phyloP scores from a whole-genome alignment of 1,140 invertebrate genomes.

The Neodiprion virginianus region DNA sequence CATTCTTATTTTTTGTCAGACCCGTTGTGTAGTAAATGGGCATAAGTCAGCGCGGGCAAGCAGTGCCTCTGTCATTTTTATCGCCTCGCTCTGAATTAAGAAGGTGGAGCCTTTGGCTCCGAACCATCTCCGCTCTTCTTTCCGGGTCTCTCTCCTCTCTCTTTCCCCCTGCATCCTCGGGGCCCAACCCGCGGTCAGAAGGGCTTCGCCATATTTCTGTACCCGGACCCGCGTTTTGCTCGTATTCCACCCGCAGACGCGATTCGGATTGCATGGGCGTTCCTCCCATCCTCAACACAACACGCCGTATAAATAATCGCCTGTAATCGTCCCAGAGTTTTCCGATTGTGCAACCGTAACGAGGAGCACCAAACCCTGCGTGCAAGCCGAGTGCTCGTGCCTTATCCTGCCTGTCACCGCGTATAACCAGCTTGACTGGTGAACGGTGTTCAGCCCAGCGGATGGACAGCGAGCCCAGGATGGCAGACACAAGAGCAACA shows the following conservation, averaged over 20 bases:
- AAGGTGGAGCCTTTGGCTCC: conserved; percentile 56
- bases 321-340: neutral
- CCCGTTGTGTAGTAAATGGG: conserved; percentile 60
- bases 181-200: neutral
- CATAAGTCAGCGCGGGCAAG: conserved; percentile 59
- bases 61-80: conserved; percentile 63
- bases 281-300: too few species aligned
- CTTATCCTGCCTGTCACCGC: too few species aligned
- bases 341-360: too few species aligned
- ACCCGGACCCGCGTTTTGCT: neutral
- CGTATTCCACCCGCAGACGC: conserved; percentile 26
- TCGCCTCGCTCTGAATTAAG: conserved; percentile 61
- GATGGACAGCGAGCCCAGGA: conserved; percentile 21
- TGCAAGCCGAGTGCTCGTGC: too few species aligned
- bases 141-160: conserved; percentile 28
- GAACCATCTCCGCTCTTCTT: neutral
- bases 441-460: too few species aligned
- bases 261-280: too few species aligned
- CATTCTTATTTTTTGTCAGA: conserved; percentile 61
- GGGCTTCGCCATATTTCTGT: neutral
- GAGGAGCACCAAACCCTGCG: too few species aligned
- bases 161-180: neutral
- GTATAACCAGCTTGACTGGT: too few species aligned
- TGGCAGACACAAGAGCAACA: conserved; percentile 36
- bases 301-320: neutral